phyloP scores from a whole-genome alignment of 1,140 invertebrate species.

The Pararge aegeria region DNA sequence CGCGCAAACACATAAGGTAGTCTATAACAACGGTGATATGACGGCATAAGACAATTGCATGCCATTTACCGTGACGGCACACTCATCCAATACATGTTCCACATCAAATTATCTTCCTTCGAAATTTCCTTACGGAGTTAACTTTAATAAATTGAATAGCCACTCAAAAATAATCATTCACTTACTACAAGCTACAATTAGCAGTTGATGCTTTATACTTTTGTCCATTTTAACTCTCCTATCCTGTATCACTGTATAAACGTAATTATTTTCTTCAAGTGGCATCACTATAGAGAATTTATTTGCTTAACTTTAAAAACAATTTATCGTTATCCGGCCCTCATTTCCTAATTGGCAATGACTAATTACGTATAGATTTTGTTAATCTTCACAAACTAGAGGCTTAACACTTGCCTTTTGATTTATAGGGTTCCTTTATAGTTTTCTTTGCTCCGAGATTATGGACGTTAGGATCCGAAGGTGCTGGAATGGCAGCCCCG shows the following conservation, averaged over 20 bases:
- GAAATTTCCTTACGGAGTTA: too few relatives aligned
- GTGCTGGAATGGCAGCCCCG: too few relatives aligned
- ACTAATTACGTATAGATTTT: neutral
- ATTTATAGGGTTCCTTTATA: constrained; percentile 11
- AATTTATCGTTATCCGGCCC: neutral
- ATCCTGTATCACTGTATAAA: constrained; percentile 27
- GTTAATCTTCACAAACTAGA: neutral
- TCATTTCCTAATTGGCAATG: neutral
- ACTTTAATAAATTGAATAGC: too few relatives aligned
- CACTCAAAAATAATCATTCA: constrained; percentile 1
- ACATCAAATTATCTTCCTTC: too few relatives aligned
- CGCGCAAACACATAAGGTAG: too few relatives aligned
- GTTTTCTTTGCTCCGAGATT: too few relatives aligned
- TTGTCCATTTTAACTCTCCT: constrained; percentile 29
- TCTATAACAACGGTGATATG: too few relatives aligned
- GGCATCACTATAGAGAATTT: constrained; percentile 25
- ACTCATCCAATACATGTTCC: too few relatives aligned
- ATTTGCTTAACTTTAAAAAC: neutral
- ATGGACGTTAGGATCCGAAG: too few relatives aligned
- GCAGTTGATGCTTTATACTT: constrained; percentile 34
- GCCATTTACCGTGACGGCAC: too few relatives aligned
- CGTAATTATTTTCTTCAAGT: constrained; percentile 30
- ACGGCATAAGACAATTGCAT: too few relatives aligned
- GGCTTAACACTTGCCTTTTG: neutral
- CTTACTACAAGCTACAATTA: constrained; percentile 45